Conservation (phyloP, 2,888 invertebrate species). For the Pardosa pseudoannulata region DNA sequence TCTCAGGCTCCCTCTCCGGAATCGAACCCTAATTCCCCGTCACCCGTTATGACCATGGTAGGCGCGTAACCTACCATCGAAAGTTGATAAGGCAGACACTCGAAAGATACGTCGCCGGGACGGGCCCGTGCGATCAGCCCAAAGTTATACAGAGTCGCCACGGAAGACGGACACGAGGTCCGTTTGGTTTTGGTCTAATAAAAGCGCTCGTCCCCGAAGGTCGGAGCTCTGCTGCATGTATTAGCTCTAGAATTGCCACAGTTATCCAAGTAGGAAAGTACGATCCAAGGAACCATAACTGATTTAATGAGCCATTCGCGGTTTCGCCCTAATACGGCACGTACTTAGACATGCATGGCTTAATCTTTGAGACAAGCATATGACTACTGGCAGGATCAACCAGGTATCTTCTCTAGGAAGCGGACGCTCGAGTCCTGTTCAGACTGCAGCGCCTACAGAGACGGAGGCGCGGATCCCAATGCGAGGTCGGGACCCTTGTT, state of each 20-base stretch:
- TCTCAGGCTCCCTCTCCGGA: conserved; percentile 82
- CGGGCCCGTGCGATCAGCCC: conserved; percentile 52
- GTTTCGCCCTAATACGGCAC: too few species aligned
- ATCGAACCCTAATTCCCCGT: conserved; percentile 86
- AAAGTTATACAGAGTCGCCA: conserved; percentile 58
- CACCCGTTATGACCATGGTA: conserved; percentile 85
- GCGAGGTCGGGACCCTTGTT: too few species aligned
- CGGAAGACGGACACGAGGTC: conserved; percentile 67
- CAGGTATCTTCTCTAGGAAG: too few species aligned
- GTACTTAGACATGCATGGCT: too few species aligned
- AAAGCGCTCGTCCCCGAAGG: conserved; percentile 79
- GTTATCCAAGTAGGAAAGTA: conserved; percentile 80
- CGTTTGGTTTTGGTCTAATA: conserved; percentile 81
- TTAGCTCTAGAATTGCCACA: conserved; percentile 84
- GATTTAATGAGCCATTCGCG: too few species aligned
- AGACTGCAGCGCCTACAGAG: too few species aligned
- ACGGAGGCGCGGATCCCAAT: too few species aligned
- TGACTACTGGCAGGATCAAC: too few species aligned
- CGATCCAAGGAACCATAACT: conserved; percentile 74
- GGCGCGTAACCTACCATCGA: conserved; percentile 83
- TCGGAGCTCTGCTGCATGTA: conserved; percentile 81
- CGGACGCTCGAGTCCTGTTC: too few species aligned
- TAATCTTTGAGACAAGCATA: too few species aligned
- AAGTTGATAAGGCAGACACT: conserved; percentile 78
- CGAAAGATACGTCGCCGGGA: conserved; percentile 74